Conservation (phyloP, 2,888 invertebrate genomes). For the Petrophora chlorosata region DNA sequence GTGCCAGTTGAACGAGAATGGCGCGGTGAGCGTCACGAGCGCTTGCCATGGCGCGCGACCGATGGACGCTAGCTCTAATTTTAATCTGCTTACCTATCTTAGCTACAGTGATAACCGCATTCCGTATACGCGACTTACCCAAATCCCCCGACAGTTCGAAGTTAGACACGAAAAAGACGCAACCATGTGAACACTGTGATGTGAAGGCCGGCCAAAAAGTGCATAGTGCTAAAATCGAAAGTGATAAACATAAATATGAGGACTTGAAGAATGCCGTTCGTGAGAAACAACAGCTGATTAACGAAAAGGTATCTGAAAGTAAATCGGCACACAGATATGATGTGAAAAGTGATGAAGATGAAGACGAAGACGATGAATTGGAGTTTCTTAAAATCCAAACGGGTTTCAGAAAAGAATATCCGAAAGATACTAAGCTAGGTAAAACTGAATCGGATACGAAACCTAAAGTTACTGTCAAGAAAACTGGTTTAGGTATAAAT, state of each 20-base stretch:
- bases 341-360: constrained; percentile 53
- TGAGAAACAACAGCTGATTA: constrained; percentile 56
- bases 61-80: constrained; percentile 77
- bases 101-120: constrained; percentile 81
- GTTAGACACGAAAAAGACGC: constrained; percentile 58
- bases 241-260: constrained; percentile 60
- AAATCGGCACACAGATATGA: constrained; percentile 49
- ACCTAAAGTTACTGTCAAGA: constrained; percentile 4
- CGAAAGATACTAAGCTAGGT: constrained; percentile 35
- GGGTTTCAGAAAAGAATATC: constrained; percentile 43
- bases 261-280: constrained; percentile 59
- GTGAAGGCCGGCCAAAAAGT: constrained; percentile 63
- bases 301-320: constrained; percentile 48
- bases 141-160: constrained; percentile 50
- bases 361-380: constrained; percentile 45
- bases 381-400: constrained; percentile 40
- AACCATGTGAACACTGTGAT: constrained; percentile 74
- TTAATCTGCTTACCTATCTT: constrained; percentile 75
- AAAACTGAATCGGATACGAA: constrained; percentile 20
- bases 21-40: constrained; percentile 73
- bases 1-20: constrained; percentile 73
- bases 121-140: constrained; percentile 78
- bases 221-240: constrained; percentile 68
- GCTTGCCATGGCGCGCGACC: constrained; percentile 75
- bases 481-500: constrained; percentile 17